Percentiles rank a stretch among this genome's conserved stretches.
phyloP scores from a whole-genome alignment of 2,797 vertebrate species.

The Dallia pectoralis region DNA sequence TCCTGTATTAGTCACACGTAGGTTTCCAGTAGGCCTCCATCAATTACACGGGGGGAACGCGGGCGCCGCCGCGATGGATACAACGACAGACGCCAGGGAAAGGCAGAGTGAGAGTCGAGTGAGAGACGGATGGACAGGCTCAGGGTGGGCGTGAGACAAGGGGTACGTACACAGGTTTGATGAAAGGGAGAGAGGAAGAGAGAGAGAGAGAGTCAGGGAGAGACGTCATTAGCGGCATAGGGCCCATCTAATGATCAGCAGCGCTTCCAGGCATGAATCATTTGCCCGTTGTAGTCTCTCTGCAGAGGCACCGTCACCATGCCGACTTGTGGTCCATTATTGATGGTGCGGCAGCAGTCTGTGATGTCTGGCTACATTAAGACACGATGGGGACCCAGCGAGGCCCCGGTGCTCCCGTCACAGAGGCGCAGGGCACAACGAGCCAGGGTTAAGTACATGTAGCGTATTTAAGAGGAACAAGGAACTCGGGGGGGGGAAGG shows the following conservation, averaged over 20 bases:
- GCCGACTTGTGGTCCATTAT: slow-evolving; percentile 11
- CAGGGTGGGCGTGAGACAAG: not conserved
- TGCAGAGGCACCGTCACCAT: not conserved
- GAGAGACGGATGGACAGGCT: not conserved
- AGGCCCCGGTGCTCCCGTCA: not conserved
- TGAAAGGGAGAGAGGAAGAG: slow-evolving; percentile 10
- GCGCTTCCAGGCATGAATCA: slow-evolving; percentile 13
- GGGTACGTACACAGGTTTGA: not conserved
- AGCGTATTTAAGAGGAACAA: not conserved
- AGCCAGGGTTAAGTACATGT: slow-evolving; percentile 12
- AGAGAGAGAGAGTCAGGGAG: slow-evolving; percentile 1
- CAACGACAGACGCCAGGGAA: not conserved
- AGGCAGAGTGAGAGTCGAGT: not conserved
- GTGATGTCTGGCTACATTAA: slow-evolving; percentile 6
- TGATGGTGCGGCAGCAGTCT: slow-evolving; percentile 5
- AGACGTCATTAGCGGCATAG: slow-evolving; percentile 7
- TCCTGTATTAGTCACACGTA: slow-evolving; percentile 1
- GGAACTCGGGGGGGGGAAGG: not conserved
- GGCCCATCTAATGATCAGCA: slow-evolving; percentile 9
- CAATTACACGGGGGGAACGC: not conserved
- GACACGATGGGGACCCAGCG: not conserved
- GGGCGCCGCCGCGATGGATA: not conserved
- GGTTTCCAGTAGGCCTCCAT: slow-evolving; percentile 8
- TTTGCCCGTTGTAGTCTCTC: not conserved
- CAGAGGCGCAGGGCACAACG: not conserved